Conservation (phyloP, 2,888 invertebrate genomes). For the Yponomeuta plumbellus region DNA sequence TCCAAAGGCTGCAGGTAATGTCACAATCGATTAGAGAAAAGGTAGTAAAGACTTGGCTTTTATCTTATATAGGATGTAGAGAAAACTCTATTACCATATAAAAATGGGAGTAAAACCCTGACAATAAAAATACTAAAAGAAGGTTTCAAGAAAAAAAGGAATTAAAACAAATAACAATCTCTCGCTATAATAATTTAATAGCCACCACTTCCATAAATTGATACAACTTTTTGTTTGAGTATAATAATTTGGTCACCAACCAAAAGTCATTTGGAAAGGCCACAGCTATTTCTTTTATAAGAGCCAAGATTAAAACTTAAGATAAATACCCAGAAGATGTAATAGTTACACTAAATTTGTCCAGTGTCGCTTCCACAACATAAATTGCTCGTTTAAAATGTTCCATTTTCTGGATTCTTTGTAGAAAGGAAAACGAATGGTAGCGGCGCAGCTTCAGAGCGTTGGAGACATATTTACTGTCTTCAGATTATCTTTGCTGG, state of each 20-base stretch:
- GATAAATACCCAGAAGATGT: not conserved
- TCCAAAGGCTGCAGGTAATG: not conserved
- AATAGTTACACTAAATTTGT: constrained; percentile 2
- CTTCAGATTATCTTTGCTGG: not conserved
- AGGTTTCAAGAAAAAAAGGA: too few relatives aligned
- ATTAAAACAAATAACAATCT: too few relatives aligned
- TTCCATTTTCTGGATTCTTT: constrained; percentile 11
- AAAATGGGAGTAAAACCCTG: too few relatives aligned
- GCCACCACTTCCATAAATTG: too few relatives aligned
- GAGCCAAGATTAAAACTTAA: not conserved
- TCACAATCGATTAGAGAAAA: not conserved
- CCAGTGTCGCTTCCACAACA: constrained; percentile 2
- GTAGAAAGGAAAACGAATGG: constrained; percentile 12
- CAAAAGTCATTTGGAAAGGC: not conserved
- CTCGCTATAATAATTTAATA: too few relatives aligned
- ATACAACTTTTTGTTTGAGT: too few relatives aligned
- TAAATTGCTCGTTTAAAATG: constrained; percentile 9
- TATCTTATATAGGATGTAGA: too few relatives aligned
- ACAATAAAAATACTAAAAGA: too few relatives aligned
- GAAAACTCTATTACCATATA: too few relatives aligned
- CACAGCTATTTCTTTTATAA: not conserved
- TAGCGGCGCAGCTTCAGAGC: not conserved
- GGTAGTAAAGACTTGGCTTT: not conserved
- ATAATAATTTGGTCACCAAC: too few relatives aligned
- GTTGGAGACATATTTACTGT: not conserved